A percentile compares a stretch with the other conserved stretches of the same genome.
Evolutionary conservation across 1,140 invertebrate genomes (phyloP).

Genomic region (Halyomorpha halys): DNA sequence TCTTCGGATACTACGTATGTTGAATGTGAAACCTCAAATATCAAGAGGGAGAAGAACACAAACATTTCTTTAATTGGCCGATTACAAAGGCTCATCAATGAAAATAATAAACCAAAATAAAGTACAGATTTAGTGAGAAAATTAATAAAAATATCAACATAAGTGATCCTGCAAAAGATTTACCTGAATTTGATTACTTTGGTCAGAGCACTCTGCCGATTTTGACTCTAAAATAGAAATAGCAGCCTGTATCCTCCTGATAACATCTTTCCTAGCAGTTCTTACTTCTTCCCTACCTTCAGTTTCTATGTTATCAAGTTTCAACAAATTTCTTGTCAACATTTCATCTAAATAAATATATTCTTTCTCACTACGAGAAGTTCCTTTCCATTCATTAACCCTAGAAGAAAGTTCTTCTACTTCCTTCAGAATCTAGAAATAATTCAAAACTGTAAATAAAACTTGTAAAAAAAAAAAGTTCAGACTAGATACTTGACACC

Average conservation of each 20-base stretch:
- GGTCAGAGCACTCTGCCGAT: constrained; percentile 25
- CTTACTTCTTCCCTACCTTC: constrained; percentile 82
- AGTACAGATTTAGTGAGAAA: too few relatives aligned
- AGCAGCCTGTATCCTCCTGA: constrained; percentile 75
- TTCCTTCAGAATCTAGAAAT: constrained; percentile 42
- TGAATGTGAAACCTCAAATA: too few relatives aligned
- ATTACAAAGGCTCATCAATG: too few relatives aligned
- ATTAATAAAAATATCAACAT: too few relatives aligned
- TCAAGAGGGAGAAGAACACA: too few relatives aligned
- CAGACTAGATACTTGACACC: constrained; percentile 32
- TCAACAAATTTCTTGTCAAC: constrained; percentile 82
- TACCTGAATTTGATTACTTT: too few relatives aligned
- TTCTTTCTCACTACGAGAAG: constrained; percentile 63
- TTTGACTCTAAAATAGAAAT: constrained; percentile 71
- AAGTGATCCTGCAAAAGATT: too few relatives aligned
- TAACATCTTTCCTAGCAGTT: constrained; percentile 71
- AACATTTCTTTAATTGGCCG: too few relatives aligned
- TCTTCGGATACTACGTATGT: too few relatives aligned
- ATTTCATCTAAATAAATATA: constrained; percentile 89
- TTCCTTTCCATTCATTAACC: constrained; percentile 66
- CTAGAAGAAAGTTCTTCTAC: constrained; percentile 63
- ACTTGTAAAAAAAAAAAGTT: background rate
- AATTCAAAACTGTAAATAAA: background rate
- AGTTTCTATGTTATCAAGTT: constrained; percentile 83
- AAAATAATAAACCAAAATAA: too few relatives aligned